Evolutionary conservation across 2,113 vertebrate species (phyloP).

Genomic region (Numida meleagris): DNA sequence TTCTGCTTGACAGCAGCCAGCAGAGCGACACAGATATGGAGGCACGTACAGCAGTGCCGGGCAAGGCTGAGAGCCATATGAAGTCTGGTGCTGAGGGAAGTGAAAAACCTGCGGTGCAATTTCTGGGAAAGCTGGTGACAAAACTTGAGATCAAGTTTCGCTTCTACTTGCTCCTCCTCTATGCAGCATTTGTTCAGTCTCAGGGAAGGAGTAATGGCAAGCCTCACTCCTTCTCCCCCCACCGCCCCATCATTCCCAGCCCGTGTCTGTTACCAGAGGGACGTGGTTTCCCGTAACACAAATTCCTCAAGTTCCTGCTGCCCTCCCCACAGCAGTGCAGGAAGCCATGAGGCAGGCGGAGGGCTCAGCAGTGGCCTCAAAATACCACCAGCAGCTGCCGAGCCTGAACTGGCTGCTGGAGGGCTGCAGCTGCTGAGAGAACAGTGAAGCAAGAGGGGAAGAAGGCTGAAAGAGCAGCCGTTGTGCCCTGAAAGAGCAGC

Average conservation of each 20-base stretch:
- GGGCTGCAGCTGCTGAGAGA: slow-evolving; percentile 28
- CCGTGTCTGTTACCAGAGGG: background rate
- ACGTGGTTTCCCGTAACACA: background rate
- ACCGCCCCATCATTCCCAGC: background rate
- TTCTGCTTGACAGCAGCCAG: background rate
- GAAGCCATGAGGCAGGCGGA: background rate
- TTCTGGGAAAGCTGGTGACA: background rate
- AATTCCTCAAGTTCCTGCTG: background rate
- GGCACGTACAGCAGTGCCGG: background rate
- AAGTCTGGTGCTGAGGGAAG: accelerated
- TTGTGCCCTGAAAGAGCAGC: background rate
- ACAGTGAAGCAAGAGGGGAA: accelerated
- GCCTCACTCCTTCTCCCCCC: background rate
- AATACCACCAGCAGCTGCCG: background rate
- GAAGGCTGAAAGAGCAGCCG: background rate
- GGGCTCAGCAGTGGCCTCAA: background rate
- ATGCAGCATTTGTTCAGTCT: background rate
- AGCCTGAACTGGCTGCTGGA: background rate
- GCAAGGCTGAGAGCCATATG: too few species aligned
- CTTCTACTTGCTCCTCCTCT: background rate
- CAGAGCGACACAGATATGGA: background rate
- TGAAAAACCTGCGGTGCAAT: background rate
- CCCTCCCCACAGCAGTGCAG: background rate
- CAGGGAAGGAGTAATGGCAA: background rate
- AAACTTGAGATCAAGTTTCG: background rate